Percentiles rank a stretch among this genome's conserved stretches.
Conservation (phyloP, 1,140 invertebrate genomes). For the Lucilia cuprina region DNA sequence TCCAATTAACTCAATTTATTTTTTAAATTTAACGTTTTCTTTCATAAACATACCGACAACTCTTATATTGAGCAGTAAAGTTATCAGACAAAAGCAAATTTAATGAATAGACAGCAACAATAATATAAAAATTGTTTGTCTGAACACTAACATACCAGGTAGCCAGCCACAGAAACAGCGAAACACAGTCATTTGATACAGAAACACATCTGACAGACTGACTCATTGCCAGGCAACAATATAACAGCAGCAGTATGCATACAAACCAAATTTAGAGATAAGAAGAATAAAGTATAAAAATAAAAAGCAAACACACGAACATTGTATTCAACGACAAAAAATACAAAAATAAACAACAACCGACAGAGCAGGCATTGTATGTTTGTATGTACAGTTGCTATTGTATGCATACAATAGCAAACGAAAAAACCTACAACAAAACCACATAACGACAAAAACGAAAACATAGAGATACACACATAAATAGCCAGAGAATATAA, state of each 20-base stretch:
- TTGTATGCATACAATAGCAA: no score
- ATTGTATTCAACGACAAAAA: no score
- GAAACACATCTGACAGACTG: no score
- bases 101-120: neutral
- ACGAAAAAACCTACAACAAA: neutral
- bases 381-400: no score
- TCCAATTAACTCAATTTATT: no score
- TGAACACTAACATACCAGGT: neutral
- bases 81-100: neutral
- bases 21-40: no score
- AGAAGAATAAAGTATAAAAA: no score
- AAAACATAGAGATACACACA: no score
- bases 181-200: neutral
- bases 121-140: neutral
- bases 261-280: neutral
- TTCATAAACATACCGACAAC: no score
- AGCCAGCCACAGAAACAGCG: neutral
- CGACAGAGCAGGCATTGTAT: no score
- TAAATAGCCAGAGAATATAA: neutral
- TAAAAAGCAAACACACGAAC: neutral
- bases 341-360: no score
- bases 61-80: neutral
- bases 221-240: no score
- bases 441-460: neutral
- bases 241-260: neutral